Percentiles rank a stretch among this genome's conserved stretches.
These are phyloP conservation scores for Lomographa bimaculata DNA, from an alignment of 2,888 invertebrate genomes.

Conservation along the genomic window DNA sequence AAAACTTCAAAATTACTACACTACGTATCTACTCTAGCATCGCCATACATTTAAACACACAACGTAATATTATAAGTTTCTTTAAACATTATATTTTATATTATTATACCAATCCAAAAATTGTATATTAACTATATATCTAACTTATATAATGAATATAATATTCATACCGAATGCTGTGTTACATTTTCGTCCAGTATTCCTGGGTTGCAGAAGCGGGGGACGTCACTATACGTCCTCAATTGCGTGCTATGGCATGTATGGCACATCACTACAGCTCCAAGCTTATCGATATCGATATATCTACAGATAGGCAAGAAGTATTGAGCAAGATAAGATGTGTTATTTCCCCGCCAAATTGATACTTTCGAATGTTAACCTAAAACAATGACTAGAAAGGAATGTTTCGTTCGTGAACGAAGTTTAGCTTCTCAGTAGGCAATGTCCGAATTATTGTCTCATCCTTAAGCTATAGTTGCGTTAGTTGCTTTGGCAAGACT, in stretches of 20 bases:
- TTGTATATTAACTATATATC: slow-evolving; percentile 67
- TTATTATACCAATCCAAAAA: slow-evolving; percentile 78
- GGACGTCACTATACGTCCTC: slow-evolving; percentile 50
- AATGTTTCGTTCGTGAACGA: slow-evolving; percentile 71
- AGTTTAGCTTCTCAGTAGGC: slow-evolving; percentile 68
- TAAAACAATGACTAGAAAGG: slow-evolving; percentile 76
- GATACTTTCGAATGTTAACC: slow-evolving; percentile 29
- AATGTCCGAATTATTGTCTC: slow-evolving; percentile 74
- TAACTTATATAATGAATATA: slow-evolving; percentile 59
- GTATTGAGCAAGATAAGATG: slow-evolving; percentile 73
- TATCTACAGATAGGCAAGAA: slow-evolving; percentile 70
- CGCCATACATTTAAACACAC: slow-evolving; percentile 79
- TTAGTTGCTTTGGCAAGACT: slow-evolving; percentile 45
- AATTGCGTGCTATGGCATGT: slow-evolving; percentile 58
- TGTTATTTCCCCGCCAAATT: slow-evolving; percentile 52
- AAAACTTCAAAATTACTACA: slow-evolving; percentile 81
- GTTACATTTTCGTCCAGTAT: slow-evolving; percentile 74
- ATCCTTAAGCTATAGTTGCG: slow-evolving; percentile 67
- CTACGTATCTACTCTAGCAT: slow-evolving; percentile 79
- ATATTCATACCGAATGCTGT: slow-evolving; percentile 45
- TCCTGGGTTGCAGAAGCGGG: slow-evolving; percentile 63
- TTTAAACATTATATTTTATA: slow-evolving; percentile 70
- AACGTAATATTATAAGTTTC: slow-evolving; percentile 63
- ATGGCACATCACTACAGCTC: slow-evolving; percentile 75
- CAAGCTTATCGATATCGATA: slow-evolving; percentile 56